Percentiles rank a stretch among this genome's conserved stretches.
Evolutionary conservation across 2,113 vertebrate genomes (phyloP).

Genomic region (Atrichornis clamosus): DNA sequence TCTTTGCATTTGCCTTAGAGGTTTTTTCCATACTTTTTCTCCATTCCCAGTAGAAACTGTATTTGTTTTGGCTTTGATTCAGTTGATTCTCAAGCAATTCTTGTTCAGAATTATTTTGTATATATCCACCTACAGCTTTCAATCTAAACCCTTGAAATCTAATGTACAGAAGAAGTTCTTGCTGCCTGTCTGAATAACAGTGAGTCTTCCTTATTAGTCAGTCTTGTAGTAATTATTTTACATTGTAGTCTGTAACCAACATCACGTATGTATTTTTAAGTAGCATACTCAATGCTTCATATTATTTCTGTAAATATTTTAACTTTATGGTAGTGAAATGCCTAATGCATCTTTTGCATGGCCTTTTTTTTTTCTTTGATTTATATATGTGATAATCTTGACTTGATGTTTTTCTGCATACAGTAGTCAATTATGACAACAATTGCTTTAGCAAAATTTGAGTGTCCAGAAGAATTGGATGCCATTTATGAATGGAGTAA

Average conservation of each 20-base stretch:
- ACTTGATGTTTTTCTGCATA: neutral
- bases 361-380: neutral
- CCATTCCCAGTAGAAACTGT: neutral
- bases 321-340: neutral
- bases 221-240: neutral
- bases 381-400: neutral
- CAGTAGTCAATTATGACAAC: neutral
- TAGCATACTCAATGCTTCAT: neutral
- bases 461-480: neutral
- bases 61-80: neutral
- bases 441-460: neutral
- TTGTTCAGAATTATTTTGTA: neutral
- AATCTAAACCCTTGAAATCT: neutral
- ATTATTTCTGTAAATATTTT: neutral
- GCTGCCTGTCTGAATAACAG: neutral
- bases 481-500: neutral
- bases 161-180: neutral
- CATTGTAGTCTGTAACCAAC: neutral
- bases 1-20: neutral
- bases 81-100: neutral
- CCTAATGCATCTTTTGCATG: neutral
- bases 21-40: neutral
- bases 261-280: neutral
- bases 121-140: neutral
- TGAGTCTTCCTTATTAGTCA: neutral